phyloP scores from a whole-genome alignment of 2,888 invertebrate genomes.

The Stomorhina lunata region DNA sequence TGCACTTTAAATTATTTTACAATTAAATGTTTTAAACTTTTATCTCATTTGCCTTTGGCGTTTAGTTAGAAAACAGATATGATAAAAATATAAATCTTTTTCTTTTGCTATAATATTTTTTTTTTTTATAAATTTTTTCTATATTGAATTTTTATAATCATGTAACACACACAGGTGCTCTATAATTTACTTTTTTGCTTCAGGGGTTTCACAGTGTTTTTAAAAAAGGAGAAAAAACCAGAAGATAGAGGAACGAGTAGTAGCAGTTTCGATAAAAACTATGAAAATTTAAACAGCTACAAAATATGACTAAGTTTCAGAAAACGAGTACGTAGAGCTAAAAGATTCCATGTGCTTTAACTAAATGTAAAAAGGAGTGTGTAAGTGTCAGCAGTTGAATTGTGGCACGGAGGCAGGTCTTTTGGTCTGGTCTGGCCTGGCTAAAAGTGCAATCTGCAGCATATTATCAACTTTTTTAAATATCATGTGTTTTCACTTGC shows the following conservation, averaged over 20 bases:
- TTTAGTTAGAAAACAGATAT: neutral
- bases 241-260: neutral
- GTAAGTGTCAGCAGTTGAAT: neutral
- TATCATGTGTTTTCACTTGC: slow-evolving; percentile 49
- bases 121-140: neutral
- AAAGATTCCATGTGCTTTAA: slow-evolving; percentile 5
- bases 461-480: slow-evolving; percentile 30
- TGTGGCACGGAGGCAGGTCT: neutral
- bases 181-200: slow-evolving; percentile 52
- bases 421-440: too few species aligned
- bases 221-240: neutral
- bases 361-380: neutral
- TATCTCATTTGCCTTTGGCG: neutral
- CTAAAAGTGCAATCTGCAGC: slow-evolving; percentile 9
- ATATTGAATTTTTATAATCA: slow-evolving; percentile 40
- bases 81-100: slow-evolving; percentile 17
- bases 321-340: neutral
- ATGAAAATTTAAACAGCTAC: slow-evolving; percentile 46
- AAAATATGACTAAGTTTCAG: neutral
- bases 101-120: too few species aligned
- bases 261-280: neutral
- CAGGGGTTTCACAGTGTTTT: slow-evolving; percentile 29
- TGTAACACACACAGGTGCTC: slow-evolving; percentile 37
- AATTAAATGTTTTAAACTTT: slow-evolving; percentile 25
- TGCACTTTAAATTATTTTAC: neutral